Evolutionary conservation across 1,140 invertebrate genomes (phyloP), one percentile per base, ranked within the genome.

Genomic region (Saccostrea echinata): DNA sequence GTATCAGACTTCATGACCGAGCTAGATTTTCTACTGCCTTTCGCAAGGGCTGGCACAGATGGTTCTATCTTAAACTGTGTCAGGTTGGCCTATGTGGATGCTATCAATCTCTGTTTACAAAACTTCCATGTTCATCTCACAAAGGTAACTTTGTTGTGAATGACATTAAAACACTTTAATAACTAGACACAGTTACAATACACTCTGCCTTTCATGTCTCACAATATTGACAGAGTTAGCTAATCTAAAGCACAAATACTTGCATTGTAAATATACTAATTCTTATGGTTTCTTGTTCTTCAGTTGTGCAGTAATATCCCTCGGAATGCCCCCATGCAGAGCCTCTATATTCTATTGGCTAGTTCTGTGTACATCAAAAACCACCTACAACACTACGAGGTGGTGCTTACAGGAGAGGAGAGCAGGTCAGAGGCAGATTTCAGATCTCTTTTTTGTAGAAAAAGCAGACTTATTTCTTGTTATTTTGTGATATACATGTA

Each of bases 341-440:
- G 90, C 61, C 85, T 93, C 43, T 93, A 93, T 84, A 84, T 92
- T 13, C 89, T 93, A 13, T 76, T 94, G 53, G 52, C 83, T 24
- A 93, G 91, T 84, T 91, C 91, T 82, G 91, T 91, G 8, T 93
- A 92, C 85, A 92, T 94, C n/a, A 88, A 91, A 33, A 94, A 94
- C 81, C 91, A 93, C 82, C 87, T 94, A 9, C 86, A 88, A 9
- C 91, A 94, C 87, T 92, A 90, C 86, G 93, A 94, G 68, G 90
- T 85, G 12, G 91, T 94, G 13, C 90, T 94, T 1, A 85, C 89
- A 57, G 83, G 85, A 21, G 93, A 94, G 21, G 93, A 93, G 16
- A 87, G 80, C 55, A 91, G 92, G 93, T 94, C 86, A 87, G 88
- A 16, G 21, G 55, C 55, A 43, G 18, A 80, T 30, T 80, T 24